These are phyloP conservation scores for Dichetophora obliterata DNA, from an alignment of 2,888 invertebrate species.

Conservation along the genomic window DNA sequence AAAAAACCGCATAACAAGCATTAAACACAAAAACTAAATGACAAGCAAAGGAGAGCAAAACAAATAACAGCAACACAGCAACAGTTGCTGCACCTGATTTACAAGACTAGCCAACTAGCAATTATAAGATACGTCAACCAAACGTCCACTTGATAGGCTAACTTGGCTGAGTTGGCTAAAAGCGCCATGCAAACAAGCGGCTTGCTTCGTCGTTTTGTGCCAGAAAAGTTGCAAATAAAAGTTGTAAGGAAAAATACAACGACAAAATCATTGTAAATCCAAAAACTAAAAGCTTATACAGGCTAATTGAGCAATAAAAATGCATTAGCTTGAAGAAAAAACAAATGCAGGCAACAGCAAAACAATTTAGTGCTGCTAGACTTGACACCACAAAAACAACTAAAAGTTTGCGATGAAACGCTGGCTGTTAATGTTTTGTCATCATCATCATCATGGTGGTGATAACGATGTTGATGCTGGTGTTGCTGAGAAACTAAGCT, in stretches of 20 bases:
- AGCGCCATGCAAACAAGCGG: too few species aligned
- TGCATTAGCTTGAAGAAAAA: background rate
- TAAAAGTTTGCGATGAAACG: background rate
- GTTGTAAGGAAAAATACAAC: background rate
- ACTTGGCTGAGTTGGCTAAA: too few species aligned
- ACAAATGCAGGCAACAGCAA: background rate
- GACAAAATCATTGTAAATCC: background rate
- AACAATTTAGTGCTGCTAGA: conserved; percentile 14
- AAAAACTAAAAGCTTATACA: conserved; percentile 11
- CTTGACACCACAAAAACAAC: conserved; percentile 19
- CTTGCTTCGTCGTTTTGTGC: too few species aligned
- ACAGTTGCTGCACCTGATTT: background rate
- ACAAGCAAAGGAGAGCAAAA: too few species aligned
- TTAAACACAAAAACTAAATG: too few species aligned
- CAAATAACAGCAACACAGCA: background rate
- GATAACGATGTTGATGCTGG: background rate
- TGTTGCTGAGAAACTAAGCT: background rate
- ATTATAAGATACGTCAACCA: background rate
- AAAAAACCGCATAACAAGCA: background rate
- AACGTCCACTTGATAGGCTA: background rate
- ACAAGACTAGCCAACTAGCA: background rate
- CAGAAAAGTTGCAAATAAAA: too few species aligned
- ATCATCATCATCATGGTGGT: background rate
- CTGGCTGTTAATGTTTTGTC: background rate
- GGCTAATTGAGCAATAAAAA: conserved; percentile 38